Percentiles rank a stretch among this genome's conserved stretches.
Conservation (phyloP, 2,888 invertebrate genomes). For the Hermaeophaga mercurialis region DNA sequence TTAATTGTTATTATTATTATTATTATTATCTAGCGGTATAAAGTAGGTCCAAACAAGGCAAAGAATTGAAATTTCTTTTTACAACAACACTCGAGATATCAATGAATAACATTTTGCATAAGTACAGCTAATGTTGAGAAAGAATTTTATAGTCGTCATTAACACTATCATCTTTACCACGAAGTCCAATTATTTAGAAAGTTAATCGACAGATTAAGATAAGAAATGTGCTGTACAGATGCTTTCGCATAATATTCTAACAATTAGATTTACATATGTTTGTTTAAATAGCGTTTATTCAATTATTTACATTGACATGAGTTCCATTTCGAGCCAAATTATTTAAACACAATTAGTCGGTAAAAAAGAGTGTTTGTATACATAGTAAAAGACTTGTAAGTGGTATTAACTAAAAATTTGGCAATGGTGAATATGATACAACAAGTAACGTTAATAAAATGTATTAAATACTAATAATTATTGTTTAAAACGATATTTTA, state of each 20-base stretch:
- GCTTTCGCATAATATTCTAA: background rate
- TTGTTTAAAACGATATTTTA: too few species aligned
- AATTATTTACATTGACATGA: too few species aligned
- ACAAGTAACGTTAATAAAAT: too few species aligned
- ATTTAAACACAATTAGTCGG: too few species aligned
- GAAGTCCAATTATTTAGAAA: constrained; percentile 29
- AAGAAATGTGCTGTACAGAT: constrained; percentile 13
- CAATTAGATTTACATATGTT: constrained; percentile 13
- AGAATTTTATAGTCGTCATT: constrained; percentile 12
- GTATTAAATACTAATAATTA: too few species aligned
- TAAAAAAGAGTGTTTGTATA: too few species aligned
- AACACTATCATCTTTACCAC: constrained; percentile 13
- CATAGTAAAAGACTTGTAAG: too few species aligned
- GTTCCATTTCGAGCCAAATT: too few species aligned
- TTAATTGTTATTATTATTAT: constrained; percentile 5
- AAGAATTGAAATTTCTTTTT: background rate
- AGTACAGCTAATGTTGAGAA: background rate
- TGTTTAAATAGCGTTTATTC: constrained; percentile 1
- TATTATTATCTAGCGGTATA: constrained; percentile 5
- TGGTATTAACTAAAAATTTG: too few species aligned
- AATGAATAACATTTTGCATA: background rate
- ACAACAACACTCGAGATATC: background rate
- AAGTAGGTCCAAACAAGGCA: background rate
- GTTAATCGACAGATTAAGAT: constrained; percentile 25
- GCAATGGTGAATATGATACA: too few species aligned